Evolutionary conservation across 53 echinoderm and acorn worm genomes (phyloP), one percentile per base, ranked within the genome.

Genomic region (Echinometra lucunter): DNA sequence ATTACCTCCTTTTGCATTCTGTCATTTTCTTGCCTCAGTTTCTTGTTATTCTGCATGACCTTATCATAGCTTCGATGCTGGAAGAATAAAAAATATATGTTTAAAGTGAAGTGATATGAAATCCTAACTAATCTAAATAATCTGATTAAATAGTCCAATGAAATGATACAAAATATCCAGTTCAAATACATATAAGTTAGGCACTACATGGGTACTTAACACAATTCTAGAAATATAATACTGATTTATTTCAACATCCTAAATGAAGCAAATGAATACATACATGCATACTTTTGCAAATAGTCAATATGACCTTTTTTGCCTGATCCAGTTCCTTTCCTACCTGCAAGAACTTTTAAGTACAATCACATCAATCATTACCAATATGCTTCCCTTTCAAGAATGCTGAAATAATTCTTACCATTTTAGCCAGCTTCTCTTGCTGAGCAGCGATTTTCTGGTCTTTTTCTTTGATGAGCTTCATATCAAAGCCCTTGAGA

Each of bases 391-490:
- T 69, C 10, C n/a, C 11, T 34, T 32, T 32, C 6, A 69, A 9
- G 30, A 10, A 32, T 69, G 69, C 30, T 32, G 30, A 12, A 85
- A 47, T 11, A 91, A 25, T 91, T 58, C 89, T 35, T 89, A 98
- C 98, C 95, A 97, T 42, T 89, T 97, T 98, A 60, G 94, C 63
- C 21, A 95, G 57, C 92, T 98, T 98, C 47, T 98, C 98, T 57
- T 97, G 95, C 27, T 98, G 88, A 5, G 87, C 70, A 40, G 95
- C 93, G 44, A 98, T 98, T 83, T 98, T 95, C 28, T 98, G 91
- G 88, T 98, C 98, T 74, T 98, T 98, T 53, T 98, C 97, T 55
- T 98, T 98, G 44, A 98, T 74, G 42, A 97, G 57, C 70, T 98
- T 97, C 60, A 92, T 95, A 75, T 98, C 96, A 28, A 97, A 95